phyloP scores from a whole-genome alignment of 2,797 vertebrate species.

The Tenualosa ilisha region DNA sequence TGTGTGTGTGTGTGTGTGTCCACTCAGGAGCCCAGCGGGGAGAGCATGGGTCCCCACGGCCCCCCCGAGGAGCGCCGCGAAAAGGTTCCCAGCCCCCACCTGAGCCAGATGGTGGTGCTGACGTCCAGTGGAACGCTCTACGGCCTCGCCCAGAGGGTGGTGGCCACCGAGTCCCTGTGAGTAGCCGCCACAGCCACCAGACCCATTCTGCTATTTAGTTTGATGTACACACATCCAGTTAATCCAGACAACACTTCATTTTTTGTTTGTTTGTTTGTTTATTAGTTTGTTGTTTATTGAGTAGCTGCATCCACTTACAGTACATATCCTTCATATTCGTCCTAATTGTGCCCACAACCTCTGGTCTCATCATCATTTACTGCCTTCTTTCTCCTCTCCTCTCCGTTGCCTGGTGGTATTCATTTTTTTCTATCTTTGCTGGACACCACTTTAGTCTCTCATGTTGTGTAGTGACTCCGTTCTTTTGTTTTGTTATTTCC shows the following conservation, averaged over 20 bases:
- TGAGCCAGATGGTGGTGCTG: slow-evolving; percentile 91
- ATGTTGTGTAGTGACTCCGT: no score
- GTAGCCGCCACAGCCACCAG: slow-evolving; percentile 53
- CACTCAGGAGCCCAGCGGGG: slow-evolving; percentile 81
- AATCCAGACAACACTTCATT: no score
- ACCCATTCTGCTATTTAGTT: neutral
- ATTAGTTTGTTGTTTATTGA: neutral
- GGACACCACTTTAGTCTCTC: no score
- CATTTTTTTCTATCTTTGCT: no score
- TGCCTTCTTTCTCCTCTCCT: neutral
- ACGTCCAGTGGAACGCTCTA: slow-evolving; percentile 85
- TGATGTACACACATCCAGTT: no score
- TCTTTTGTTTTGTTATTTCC: no score
- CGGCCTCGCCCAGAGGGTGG: slow-evolving; percentile 92
- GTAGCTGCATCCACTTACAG: neutral
- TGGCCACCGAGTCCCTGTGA: slow-evolving; percentile 97
- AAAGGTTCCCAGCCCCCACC: slow-evolving; percentile 95
- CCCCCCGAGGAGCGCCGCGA: slow-evolving; percentile 92
- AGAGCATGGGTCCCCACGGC: slow-evolving; percentile 77
- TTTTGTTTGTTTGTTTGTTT: neutral
- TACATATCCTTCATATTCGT: neutral
- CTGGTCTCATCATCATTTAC: neutral
- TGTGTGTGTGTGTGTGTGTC: slow-evolving; percentile 26
- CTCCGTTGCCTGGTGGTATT: neutral
- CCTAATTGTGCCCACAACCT: neutral